Evolutionary conservation across 1,140 invertebrate species (phyloP), one percentile per base, ranked within the genome.

Genomic region (Oscheius sp.): DNA sequence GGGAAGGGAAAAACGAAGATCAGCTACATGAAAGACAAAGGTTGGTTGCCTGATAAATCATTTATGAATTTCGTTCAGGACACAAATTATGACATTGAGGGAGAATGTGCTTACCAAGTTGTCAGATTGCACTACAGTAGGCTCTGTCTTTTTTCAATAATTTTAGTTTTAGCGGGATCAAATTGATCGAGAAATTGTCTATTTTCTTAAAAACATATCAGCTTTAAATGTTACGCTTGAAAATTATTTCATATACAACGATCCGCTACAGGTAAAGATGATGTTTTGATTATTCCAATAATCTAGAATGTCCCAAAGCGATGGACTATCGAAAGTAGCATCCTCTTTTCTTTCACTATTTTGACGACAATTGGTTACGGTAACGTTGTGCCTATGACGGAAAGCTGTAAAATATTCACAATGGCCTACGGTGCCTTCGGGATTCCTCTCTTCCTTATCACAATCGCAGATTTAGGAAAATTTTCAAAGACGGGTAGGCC

Each of bases 361-460:
- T 55, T 82, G 2, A 81, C 80, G 3, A 81, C 80, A 20, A 81
- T 81, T 31, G 77, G 78, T 36, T 81, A 81, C 69, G 74, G 80
- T 31, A 83, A 82, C 55, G 72, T 82, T 1, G 76, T 78, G 13
- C 80, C 80, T 38, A 80, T 74, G 13, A 82, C 79, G 26, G 55
- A 72, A 31, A 34, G 61, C 29, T 79, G 79, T 65, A 78, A 82
- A 63, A 69, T 83, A 38, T 82, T 80, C 38, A 80, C 80, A 13
- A 82, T 82, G 80, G 64, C 81, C 23, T 82, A 81, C 65, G 80
- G 81, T 2, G 81, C 77, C 20, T 62, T 82, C 52, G 80, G 80
- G 2, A 82, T 82, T 38, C 80, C 80, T 28, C 58, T 82, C 23
- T 82, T 82, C 59, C 66, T 82, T 4, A 83, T 82, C 28, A 81